Percentiles rank a stretch among this genome's conserved stretches.
Conservation (phyloP, 2,113 vertebrate species). For the Mandrillus leucophaeus region DNA sequence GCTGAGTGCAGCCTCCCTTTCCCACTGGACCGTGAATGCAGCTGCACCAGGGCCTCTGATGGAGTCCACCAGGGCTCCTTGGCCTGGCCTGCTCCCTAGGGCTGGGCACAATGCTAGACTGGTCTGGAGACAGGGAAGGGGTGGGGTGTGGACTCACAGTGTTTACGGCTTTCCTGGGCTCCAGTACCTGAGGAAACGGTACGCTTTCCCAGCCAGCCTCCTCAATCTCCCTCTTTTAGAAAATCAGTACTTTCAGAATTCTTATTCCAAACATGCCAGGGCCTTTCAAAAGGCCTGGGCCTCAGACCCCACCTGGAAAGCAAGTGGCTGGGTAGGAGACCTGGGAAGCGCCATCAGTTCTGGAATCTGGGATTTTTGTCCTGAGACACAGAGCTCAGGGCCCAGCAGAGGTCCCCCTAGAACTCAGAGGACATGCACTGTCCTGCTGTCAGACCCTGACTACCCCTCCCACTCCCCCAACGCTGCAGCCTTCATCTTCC, state of each 20-base stretch:
- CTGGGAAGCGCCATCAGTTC: not conserved
- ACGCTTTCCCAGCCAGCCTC: rapidly evolving
- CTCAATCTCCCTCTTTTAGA: not conserved
- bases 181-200: not conserved
- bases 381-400: not conserved
- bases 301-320: not conserved
- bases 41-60: not conserved
- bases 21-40: not conserved
- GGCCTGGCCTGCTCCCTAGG: not conserved
- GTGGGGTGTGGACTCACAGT: rapidly evolving
- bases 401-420: not conserved
- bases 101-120: not conserved
- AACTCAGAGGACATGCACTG: not conserved
- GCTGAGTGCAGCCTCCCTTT: not conserved
- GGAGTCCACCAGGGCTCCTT: rapidly evolving
- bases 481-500: rapidly evolving
- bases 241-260: not conserved
- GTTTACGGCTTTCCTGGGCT: not conserved
- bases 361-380: not conserved
- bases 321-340: not conserved
- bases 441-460: not conserved
- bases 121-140: not conserved
- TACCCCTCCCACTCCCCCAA: rapidly evolving
- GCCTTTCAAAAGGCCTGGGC: not conserved
- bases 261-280: not conserved